phyloP scores from a whole-genome alignment of 2,888 invertebrate genomes.

The Harpagoxenus sublaevis region DNA sequence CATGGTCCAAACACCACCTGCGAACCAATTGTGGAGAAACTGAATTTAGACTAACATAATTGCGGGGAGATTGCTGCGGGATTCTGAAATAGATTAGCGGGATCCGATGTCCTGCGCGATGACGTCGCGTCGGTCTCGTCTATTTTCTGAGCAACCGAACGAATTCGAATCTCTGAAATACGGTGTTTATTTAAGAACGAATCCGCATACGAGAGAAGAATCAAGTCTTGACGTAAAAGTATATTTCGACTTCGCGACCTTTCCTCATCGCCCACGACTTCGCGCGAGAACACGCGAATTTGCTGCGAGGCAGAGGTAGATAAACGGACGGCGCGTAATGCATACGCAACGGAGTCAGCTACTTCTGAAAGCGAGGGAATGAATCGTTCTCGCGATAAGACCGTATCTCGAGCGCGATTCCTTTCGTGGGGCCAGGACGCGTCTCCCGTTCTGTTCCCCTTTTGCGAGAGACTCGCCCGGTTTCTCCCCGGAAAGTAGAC shows the following conservation, averaged over 20 bases:
- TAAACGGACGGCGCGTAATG: conserved; percentile 63
- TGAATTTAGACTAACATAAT: conserved; percentile 52
- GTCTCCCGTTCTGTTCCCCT: conserved; percentile 54
- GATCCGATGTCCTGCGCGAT: neutral
- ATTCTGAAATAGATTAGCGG: conserved; percentile 27
- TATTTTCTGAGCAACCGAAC: neutral
- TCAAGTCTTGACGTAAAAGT: neutral
- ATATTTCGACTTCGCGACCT: neutral
- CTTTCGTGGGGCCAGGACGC: conserved; percentile 62
- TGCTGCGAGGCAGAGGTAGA: conserved; percentile 55
- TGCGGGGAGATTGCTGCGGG: conserved; percentile 2
- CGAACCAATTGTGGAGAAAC: conserved; percentile 49
- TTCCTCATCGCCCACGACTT: neutral
- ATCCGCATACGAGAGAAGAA: no score
- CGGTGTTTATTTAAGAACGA: conserved; percentile 8
- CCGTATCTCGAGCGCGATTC: conserved; percentile 71
- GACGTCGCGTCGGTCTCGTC: neutral
- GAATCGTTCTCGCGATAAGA: conserved; percentile 77
- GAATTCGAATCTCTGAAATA: neutral
- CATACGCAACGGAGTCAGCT: conserved; percentile 70
- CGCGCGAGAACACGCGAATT: conserved; percentile 38
- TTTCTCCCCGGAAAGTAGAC: conserved; percentile 39
- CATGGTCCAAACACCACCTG: conserved; percentile 38
- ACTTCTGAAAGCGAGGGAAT: conserved; percentile 72
- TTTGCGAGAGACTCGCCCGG: conserved; percentile 5